Evolutionary conservation across 2,888 invertebrate species (phyloP), one percentile per base, ranked within the genome.

Genomic region (Drosophila fungiperda): DNA sequence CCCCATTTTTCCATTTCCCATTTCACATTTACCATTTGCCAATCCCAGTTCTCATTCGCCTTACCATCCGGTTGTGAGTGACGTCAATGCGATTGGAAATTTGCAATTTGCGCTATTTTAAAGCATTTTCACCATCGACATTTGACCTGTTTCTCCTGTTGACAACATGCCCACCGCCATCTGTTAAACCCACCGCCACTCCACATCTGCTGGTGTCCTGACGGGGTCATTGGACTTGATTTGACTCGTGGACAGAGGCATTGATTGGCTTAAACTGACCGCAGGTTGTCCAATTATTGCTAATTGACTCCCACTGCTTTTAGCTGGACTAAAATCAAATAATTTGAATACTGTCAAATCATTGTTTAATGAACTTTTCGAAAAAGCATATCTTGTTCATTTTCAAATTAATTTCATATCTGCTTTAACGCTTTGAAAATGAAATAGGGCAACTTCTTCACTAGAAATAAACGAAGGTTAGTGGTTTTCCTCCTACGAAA

Each of bases 81-180:
- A 84, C 83, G 83, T 84, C 83, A 84, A 84, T 83, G 78, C 73
- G 55, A 75, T 78, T 78, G 68, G 65, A 63, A 71, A 48, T 74
- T 84, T 70, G 59, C 50, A 71, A 82, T 54, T 82, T 82, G 60
- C 50, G 58, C 52, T 68, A 60, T 75, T 54, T 48, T 68, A 74
- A 79, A 72, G 60, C 52, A 50, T 59, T 68, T 68, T 35, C 45
- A 32, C 49, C 63, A 63, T 54, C 57, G 63, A 57, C 36, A 53
- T 26, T 60, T 38, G 33, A 40, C 11, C 6, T 32, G 50, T 38
- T 40, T 29, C 33, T 35, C 42, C 23, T 45, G 12, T 38, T 48
- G 64, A 58, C 64, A 55, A 33, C 26, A 32, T 40, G 40, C n/a
- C 26, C 40, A 15, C 29, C 26, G n/a, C 8, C 36, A 17, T 4